Percentiles rank a stretch among this genome's conserved stretches.
phyloP scores from a whole-genome alignment of 2,888 invertebrate species.

The Zootermopsis nevadensis region DNA sequence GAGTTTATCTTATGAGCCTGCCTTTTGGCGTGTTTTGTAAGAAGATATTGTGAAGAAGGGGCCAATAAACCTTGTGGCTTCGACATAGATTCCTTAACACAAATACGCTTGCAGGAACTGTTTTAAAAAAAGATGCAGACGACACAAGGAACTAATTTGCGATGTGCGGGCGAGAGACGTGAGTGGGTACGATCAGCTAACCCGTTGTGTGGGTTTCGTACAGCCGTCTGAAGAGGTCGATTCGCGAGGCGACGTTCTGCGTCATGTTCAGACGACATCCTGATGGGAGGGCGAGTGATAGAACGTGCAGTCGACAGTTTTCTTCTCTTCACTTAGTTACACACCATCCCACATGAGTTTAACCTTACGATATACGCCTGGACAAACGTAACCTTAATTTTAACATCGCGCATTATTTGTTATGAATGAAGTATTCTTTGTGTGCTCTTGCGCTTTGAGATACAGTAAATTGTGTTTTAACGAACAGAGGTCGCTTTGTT shows the following conservation, averaged over 20 bases:
- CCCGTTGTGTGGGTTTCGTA: constrained; percentile 1
- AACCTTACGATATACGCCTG: neutral
- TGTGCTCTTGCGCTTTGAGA: neutral
- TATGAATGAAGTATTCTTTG: constrained; percentile 28
- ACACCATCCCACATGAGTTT: neutral
- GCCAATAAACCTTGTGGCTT: neutral
- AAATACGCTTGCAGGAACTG: neutral
- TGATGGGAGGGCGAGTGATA: constrained; percentile 2
- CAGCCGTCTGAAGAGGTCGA: constrained; percentile 5
- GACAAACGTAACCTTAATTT: neutral
- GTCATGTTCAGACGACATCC: neutral
- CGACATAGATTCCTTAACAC: neutral
- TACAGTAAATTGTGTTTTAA: constrained; percentile 5
- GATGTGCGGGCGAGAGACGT: neutral
- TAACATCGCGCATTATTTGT: neutral
- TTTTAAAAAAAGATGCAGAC: constrained; percentile 16
- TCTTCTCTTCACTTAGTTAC: neutral
- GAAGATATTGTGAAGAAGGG: neutral
- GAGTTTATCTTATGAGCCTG: too few species aligned
- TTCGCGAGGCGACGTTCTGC: neutral
- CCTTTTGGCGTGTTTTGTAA: neutral
- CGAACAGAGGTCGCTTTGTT: neutral
- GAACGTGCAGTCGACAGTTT: neutral
- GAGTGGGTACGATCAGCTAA: neutral
- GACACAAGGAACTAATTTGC: constrained; percentile 24